Evolutionary conservation across 2,113 vertebrate species (phyloP).

Genomic region (Condylura cristata): DNA sequence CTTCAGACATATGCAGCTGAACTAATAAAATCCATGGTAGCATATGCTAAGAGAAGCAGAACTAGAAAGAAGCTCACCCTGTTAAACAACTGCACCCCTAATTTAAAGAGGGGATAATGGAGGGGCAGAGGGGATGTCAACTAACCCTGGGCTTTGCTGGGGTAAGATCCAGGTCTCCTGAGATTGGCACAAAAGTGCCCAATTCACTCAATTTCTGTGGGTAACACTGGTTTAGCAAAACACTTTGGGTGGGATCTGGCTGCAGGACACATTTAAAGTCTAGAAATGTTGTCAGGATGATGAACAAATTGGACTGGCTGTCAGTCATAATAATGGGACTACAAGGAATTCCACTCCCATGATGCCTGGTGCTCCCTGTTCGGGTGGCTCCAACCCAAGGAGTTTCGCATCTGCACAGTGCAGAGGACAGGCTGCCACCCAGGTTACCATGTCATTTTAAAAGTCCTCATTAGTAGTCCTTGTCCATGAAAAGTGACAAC

Average conservation of each 20-base stretch:
- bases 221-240: background rate
- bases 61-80: background rate
- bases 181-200: background rate
- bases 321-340: background rate
- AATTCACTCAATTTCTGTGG: background rate
- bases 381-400: background rate
- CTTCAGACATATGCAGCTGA: background rate
- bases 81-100: background rate
- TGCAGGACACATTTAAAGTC: background rate
- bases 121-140: background rate
- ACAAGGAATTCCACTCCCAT: background rate
- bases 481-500: constrained; percentile 65
- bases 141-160: background rate
- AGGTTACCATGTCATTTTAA: background rate
- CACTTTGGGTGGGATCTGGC: background rate
- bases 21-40: background rate
- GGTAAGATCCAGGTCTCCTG: background rate
- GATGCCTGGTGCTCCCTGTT: background rate
- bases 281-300: background rate
- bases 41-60: background rate
- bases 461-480: constrained; percentile 30
- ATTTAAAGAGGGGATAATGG: background rate
- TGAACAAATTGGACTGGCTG: background rate
- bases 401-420: background rate
- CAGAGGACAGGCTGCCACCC: background rate